Evolutionary conservation across 2,888 invertebrate genomes (phyloP).

Genomic region (Schizotus pectinicornis): DNA sequence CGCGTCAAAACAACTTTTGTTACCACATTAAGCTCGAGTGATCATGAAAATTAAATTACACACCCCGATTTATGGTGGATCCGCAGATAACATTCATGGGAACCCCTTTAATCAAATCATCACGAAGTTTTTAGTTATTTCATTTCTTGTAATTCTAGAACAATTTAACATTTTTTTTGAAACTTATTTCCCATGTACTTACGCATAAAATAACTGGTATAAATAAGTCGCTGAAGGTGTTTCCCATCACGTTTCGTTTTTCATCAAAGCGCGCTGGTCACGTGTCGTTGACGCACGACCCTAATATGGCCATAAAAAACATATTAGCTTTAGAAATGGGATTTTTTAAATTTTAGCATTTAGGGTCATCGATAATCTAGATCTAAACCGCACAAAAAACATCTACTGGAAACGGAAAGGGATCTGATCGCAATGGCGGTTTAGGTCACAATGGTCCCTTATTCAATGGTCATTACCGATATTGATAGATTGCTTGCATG

Average conservation of each 20-base stretch:
- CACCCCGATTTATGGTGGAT: constrained; percentile 15
- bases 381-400: too few species aligned
- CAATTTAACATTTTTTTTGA: constrained; percentile 1
- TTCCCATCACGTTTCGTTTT: constrained; percentile 43
- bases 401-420: too few species aligned
- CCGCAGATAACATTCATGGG: constrained; percentile 4
- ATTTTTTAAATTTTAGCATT: constrained; percentile 11
- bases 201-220: constrained; percentile 34
- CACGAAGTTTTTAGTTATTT: neutral
- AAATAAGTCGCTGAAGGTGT: constrained; percentile 42
- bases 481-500: too few species aligned
- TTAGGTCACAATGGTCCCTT: too few species aligned
- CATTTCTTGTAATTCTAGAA: neutral
- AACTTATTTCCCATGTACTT: neutral
- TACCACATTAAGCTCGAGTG: constrained; percentile 42
- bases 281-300: constrained; percentile 30
- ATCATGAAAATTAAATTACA: constrained; percentile 42
- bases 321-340: constrained; percentile 28
- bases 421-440: too few species aligned
- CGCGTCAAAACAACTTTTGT: constrained; percentile 47
- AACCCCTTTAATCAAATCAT: neutral
- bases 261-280: constrained; percentile 15
- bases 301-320: constrained; percentile 33
- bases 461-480: too few species aligned
- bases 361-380: too few species aligned